Evolutionary conservation across 2,888 invertebrate genomes (phyloP).

Genomic region (Actias luna): DNA sequence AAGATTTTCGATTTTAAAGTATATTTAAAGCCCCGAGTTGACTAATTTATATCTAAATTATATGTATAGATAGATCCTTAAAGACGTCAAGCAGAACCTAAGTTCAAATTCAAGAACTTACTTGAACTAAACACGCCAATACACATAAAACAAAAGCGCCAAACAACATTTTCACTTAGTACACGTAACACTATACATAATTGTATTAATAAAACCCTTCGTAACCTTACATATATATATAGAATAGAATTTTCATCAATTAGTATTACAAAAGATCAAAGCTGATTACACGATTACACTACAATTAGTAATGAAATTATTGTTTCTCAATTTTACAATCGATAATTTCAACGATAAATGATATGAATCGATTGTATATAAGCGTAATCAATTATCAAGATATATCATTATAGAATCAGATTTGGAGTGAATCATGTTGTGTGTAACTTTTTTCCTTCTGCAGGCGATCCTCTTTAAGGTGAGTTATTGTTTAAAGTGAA

Average conservation of each 20-base stretch:
- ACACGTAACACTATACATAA: slow-evolving; percentile 6
- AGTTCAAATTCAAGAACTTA: too few species aligned
- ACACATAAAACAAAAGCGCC: slow-evolving; percentile 6
- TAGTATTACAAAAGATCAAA: neutral
- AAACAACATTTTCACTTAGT: slow-evolving; percentile 12
- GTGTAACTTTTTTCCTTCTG: neutral
- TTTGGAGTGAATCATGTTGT: neutral
- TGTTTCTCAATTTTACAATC: neutral
- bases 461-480: neutral
- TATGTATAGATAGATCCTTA: too few species aligned
- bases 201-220: slow-evolving; percentile 3
- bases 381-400: slow-evolving; percentile 2
- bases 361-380: neutral
- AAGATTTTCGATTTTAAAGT: too few species aligned
- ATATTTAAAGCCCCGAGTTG: too few species aligned
- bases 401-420: neutral
- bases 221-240: neutral
- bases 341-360: neutral
- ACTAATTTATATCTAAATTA: too few species aligned
- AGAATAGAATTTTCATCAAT: neutral
- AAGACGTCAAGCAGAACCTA: too few species aligned
- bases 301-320: neutral
- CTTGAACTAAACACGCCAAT: slow-evolving; percentile 8
- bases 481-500: neutral
- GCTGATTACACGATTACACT: neutral